Base-by-base conservation (phyloP, 2,113 vertebrate species). In the Eidolon helvum region DNA sequence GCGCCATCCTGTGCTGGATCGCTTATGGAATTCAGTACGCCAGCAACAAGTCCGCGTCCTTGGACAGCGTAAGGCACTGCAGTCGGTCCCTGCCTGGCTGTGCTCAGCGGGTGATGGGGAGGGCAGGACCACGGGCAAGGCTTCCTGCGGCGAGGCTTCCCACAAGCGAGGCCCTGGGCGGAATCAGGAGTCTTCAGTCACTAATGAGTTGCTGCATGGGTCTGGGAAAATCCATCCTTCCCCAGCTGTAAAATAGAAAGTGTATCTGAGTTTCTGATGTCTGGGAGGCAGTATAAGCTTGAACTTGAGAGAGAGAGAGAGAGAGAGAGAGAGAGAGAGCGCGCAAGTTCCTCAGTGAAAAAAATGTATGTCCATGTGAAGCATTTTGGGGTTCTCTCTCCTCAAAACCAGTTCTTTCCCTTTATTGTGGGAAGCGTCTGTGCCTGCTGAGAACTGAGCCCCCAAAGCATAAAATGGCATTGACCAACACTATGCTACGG, bases 1-100 rank as follows among this genome's bases (percentile, higher is more conserved):
- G 99, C n/a, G 98, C 99, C 0, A 0, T 88, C 85, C 98, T 99
- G 90, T 99, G 99, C 95, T 99, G 99, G 98, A 98, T 99, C 6
- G 99, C 99, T 0, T 99, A 95, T 3, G 99, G 97, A 45, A 99
- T 99, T 94, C 98, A 99, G 92, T 68, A 97, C 77, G 57, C 92
- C 2, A 97, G 96, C 61, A 77, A 97, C 18, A 87, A 75, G 2
- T 48, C 98, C 0, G 90, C 96, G 0, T 77, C 98, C 57, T 98
- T 98, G 0, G 98, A 99, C 98, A 98, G 98, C 0, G 99, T 99
- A 98, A 98, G 99, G 80, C 30, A 2, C 14, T 75, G 8, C 59
- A 21, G 24, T 3, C 1, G 15, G 50, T 16, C 66, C 1, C 75
- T 87, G 24, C 24, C 7, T 18, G 26, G 30, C 35, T 82, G 79